A percentile compares a stretch with the other conserved stretches of the same genome.
Evolutionary conservation across 2,113 vertebrate genomes (phyloP).

Genomic region (Corythornis vintsioides): DNA sequence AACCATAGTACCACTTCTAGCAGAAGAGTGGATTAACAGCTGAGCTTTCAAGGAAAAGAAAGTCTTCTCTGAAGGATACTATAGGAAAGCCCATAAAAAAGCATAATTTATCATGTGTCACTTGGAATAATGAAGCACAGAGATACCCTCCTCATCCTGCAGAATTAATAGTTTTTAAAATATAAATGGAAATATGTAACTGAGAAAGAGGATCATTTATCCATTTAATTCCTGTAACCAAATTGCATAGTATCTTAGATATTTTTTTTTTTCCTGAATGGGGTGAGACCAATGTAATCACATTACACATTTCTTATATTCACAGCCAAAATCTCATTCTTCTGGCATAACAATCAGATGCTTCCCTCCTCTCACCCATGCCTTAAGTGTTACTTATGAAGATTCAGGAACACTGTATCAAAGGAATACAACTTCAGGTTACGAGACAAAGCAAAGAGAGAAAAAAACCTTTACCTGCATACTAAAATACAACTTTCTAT

Average conservation of each 20-base stretch:
- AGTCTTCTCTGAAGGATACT: not conserved
- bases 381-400: not conserved
- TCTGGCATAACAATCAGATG: not conserved
- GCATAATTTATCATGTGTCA: slow-evolving; percentile 17
- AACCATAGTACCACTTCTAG: not conserved
- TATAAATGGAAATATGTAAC: not conserved
- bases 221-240: not conserved
- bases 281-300: not conserved
- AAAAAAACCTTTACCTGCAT: not conserved
- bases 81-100: not conserved
- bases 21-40: not conserved
- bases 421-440: not conserved
- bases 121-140: not conserved
- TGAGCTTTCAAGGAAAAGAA: not conserved
- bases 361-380: not conserved
- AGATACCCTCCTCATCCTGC: not conserved
- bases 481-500: not conserved
- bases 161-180: slow-evolving; percentile 3
- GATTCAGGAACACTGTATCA: not conserved
- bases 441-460: not conserved
- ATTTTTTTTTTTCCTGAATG: not conserved
- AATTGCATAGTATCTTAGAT: slow-evolving; percentile 1
- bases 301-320: not conserved
- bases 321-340: not conserved
- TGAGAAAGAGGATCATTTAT: not conserved